These are phyloP conservation scores for Paradisaea rubra DNA, from an alignment of 2,113 vertebrate genomes.

Conservation along the genomic window DNA sequence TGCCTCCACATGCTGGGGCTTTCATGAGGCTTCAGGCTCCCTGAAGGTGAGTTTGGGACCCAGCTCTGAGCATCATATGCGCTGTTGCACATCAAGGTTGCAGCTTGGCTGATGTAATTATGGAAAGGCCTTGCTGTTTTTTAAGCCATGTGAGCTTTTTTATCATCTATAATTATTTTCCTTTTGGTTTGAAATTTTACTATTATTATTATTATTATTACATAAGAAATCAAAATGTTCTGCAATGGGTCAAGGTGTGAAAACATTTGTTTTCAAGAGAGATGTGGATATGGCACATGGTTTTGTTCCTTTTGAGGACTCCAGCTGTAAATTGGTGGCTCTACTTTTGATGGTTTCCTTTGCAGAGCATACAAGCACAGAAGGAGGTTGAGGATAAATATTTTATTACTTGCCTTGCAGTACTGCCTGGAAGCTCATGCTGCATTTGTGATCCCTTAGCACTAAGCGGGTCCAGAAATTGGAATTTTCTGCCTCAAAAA, in stretches of 20 bases:
- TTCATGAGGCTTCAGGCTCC: not conserved
- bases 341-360: not conserved
- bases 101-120: not conserved
- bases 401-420: not conserved
- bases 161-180: not conserved
- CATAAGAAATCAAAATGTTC: not conserved
- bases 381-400: not conserved
- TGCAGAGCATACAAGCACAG: not conserved
- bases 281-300: not conserved
- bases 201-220: not conserved
- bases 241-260: not conserved
- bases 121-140: not conserved
- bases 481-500: not conserved
- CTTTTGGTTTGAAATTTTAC: not conserved
- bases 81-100: not conserved
- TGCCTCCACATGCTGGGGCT: not conserved
- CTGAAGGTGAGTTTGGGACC: not conserved
- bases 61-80: not conserved
- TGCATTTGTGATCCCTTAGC: not conserved
- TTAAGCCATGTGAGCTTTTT: not conserved
- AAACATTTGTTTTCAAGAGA: not conserved
- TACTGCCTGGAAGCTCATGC: not conserved
- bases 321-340: not conserved
- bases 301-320: not conserved
- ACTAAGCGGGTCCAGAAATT: not conserved